Conservation (phyloP, 2,888 invertebrate species). For the Tetropium fuscum region DNA sequence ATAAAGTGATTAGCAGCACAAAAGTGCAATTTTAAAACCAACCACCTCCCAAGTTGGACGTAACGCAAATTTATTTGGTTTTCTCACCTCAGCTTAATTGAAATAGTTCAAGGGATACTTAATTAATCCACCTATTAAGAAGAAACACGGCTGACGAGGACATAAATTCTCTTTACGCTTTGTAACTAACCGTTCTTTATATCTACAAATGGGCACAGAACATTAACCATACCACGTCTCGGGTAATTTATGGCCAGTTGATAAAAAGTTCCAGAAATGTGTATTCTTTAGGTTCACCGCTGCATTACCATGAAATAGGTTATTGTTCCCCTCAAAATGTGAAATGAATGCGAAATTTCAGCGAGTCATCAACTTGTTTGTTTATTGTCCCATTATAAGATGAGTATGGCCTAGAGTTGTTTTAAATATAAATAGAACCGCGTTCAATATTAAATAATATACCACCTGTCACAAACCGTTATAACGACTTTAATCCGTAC, state of each 20-base stretch:
- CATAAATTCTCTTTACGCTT: slow-evolving; percentile 1
- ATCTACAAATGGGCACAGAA: not conserved
- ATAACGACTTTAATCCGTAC: too few relatives aligned
- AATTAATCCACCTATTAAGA: slow-evolving; percentile 8
- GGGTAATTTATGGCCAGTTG: not conserved
- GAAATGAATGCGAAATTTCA: not conserved
- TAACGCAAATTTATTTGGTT: not conserved
- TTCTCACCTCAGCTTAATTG: not conserved
- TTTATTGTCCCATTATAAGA: too few relatives aligned
- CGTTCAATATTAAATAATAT: too few relatives aligned
- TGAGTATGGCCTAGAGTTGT: too few relatives aligned
- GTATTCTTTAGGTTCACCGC: not conserved
- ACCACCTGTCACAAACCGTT: too few relatives aligned
- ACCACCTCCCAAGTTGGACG: too few relatives aligned
- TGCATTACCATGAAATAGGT: slow-evolving; percentile 1
- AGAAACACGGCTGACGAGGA: not conserved
- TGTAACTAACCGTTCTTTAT: not conserved
- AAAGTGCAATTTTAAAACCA: too few relatives aligned
- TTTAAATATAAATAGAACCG: too few relatives aligned
- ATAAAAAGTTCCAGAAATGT: slow-evolving; percentile 7
- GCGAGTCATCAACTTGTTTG: too few relatives aligned
- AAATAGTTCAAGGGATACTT: slow-evolving; percentile 4
- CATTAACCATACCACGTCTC: slow-evolving; percentile 7
- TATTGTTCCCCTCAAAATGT: not conserved
- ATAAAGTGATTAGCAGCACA: too few relatives aligned